Conservation (phyloP, 2,113 vertebrate genomes). For the Hippocampus guttulatus region DNA sequence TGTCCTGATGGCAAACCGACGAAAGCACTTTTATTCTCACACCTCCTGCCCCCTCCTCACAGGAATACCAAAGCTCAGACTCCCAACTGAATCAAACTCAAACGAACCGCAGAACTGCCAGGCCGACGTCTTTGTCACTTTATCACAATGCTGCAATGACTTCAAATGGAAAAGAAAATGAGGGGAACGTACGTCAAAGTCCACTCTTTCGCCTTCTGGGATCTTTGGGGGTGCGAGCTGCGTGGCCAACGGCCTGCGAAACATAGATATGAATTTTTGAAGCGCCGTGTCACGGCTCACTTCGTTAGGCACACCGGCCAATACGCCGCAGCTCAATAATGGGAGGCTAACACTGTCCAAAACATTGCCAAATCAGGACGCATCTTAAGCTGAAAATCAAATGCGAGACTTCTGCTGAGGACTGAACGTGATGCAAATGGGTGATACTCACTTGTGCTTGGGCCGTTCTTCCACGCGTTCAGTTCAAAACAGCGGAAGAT, state of each 20-base stretch:
- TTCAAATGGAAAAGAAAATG: neutral
- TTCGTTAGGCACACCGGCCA: neutral
- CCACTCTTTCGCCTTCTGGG: constrained; percentile 74
- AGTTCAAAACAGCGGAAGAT: constrained; percentile 2
- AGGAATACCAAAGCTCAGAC: too few relatives aligned
- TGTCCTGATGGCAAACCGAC: constrained; percentile 74
- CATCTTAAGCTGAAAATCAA: neutral
- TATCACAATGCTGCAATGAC: neutral
- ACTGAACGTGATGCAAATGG: neutral
- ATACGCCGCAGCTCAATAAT: neutral
- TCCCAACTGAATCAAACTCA: neutral
- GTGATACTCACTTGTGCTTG: constrained; percentile 66
- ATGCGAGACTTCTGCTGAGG: neutral
- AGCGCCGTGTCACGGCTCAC: neutral
- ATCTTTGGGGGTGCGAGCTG: constrained; percentile 72
- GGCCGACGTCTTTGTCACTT: too few relatives aligned
- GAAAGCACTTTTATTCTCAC: neutral
- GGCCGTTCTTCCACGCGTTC: constrained; percentile 60
- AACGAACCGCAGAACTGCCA: neutral
- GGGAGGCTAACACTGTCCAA: neutral
- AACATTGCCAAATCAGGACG: neutral
- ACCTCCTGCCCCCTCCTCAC: too few relatives aligned
- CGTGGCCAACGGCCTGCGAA: constrained; percentile 50
- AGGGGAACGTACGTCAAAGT: constrained; percentile 70
- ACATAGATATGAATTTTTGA: neutral